Evolutionary conservation across 2,888 invertebrate species (phyloP), one percentile per base, ranked within the genome.

Genomic region (Ophion ventricosus): DNA sequence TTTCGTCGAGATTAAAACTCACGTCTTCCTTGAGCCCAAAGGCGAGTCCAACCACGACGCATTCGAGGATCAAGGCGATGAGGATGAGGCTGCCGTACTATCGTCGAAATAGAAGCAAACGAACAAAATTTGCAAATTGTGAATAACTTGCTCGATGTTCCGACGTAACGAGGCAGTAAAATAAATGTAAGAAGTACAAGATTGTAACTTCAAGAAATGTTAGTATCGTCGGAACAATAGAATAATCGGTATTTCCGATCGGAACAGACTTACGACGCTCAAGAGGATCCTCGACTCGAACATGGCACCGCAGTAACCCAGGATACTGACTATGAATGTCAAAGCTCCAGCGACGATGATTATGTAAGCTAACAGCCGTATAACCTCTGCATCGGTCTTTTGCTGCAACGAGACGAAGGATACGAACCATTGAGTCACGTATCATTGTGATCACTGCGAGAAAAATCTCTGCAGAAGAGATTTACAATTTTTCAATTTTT

Each of bases 271-370:
- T 94, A 96, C 96, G 91, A 95, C 94, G 75, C 95, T 95, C 29
- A 96, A 94, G 87, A 96, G 94, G 91, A 96, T 96, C 87, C 95
- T 95, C 59, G 95, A 96, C 91, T 96, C 96, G 89, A 95, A 94
- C 91, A 96, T 94, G 74, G 96, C 96, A 63, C 96, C 96, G 90
- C 96, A 96, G 91, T 96, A 96, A 40, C 96, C 96, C 88, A 96
- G 93, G 93, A 96, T 96, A 90, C 96, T 96, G 89, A 96, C 94
- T 83, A 96, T 91, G 93, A 96, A 96, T 93, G 96, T 95, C 87
- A 96, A 94, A 40, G 95, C 95, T 85, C 96, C 96, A 82, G 95
- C 95, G 69, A 95, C 95, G 88, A 96, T 96, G 87, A 96, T 93
- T 87, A 96, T 94, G 92, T 96, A 96, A 29, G 96, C 95, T 81